Conservation (phyloP, 2,888 invertebrate genomes). For the Oasisia sp. region DNA sequence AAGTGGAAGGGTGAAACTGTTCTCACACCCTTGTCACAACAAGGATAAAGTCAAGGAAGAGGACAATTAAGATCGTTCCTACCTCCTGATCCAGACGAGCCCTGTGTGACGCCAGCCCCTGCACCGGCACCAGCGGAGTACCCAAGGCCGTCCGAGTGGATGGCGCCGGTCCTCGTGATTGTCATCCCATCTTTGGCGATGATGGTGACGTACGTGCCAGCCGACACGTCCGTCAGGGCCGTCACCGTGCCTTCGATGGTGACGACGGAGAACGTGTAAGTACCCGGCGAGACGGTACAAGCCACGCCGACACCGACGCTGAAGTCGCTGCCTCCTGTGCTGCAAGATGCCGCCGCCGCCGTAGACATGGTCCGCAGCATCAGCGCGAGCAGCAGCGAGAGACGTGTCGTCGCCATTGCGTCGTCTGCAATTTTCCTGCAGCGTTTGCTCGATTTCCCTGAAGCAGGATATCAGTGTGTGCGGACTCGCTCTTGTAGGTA, state of each 20-base stretch:
- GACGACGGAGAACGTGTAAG: not conserved
- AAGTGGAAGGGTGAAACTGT: too few relatives aligned
- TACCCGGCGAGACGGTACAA: not conserved
- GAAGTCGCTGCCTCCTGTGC: conserved; percentile 4
- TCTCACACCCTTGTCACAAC: too few relatives aligned
- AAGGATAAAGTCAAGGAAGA: not conserved
- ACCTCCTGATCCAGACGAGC: conserved; percentile 39
- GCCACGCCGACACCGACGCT: not conserved
- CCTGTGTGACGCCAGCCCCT: conserved; percentile 34
- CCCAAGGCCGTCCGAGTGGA: conserved; percentile 38
- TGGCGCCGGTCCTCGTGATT: conserved; percentile 19
- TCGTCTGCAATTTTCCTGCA: not conserved
- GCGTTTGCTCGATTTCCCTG: not conserved
- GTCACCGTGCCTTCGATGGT: not conserved
- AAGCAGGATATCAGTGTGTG: not conserved
- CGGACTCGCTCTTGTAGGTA: not conserved
- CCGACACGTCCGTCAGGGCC: not conserved
- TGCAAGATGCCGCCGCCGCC: not conserved
- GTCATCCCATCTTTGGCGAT: not conserved
- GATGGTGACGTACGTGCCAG: not conserved
- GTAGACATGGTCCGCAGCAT: not conserved
- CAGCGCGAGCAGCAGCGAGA: not conserved
- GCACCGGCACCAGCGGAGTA: conserved; percentile 32
- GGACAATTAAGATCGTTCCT: not conserved
- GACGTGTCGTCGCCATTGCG: not conserved